Evolutionary conservation across 2,113 vertebrate genomes (phyloP), one percentile per base, ranked within the genome.

Genomic region (Lophura nycthemera): DNA sequence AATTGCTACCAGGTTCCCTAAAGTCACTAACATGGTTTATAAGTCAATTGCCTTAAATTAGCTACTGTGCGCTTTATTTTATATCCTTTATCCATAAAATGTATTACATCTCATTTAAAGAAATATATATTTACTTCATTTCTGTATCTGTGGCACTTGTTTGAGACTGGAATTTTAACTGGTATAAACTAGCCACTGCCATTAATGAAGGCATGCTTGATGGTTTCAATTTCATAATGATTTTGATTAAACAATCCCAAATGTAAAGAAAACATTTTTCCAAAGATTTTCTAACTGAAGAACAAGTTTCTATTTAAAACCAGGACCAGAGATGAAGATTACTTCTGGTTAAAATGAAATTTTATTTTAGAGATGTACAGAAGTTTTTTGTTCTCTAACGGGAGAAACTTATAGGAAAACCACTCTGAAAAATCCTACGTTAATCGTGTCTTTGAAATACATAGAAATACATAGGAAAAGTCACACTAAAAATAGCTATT

Each of bases 141-240:
- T 83, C 36, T 45, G 3, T 77, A 47, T 57, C 83, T 80, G 12
- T 8, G 40, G 22, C 9, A 65, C 3, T 13, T 0, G 0, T 25
- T 45, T 59, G 24, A 54, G 24, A 59, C 24, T 24, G 24, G 36
- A 45, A 42, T 38, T 70, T 88, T 30, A 61, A 20, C 7, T n/a
- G n/a, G 22, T 5, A 20, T 48, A 38, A 74, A 59, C 29, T 36
- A 24, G 8, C 32, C 75, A 13, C 10, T 91, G 17, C 30, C 48
- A 61, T 42, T 9, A 59, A 6, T 17, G 10, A 78, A 50, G 32
- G 3, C 21, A n/a, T 3, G 1, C n/a, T 21, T 50, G 10, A 8
- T 8, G 59, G 8, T 4, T 72, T 89, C 6, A 12, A 34, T 60
- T 47, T 72, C 19, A 6, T 17, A 65, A 42, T 5, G 7, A 9